Evolutionary conservation across 2,797 vertebrate genomes (phyloP).

Genomic region (Lepilemur ruficaudatus): DNA sequence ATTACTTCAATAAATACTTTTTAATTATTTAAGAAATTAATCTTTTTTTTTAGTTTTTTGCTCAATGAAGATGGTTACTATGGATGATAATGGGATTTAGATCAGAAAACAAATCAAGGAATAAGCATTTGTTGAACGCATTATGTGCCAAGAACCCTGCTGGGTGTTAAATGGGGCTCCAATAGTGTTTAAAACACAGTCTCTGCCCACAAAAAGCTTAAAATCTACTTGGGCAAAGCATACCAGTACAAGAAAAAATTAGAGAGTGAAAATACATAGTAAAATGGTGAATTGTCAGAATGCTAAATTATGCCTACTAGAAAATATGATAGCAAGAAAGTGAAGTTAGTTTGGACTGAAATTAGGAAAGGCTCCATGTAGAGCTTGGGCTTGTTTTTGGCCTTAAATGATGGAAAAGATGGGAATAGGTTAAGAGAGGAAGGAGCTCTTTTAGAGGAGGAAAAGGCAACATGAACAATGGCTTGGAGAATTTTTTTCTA

Average conservation of each 20-base stretch:
- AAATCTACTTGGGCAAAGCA: not conserved
- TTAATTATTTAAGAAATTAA: conserved; percentile 26
- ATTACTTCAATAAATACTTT: not conserved
- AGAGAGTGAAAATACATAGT: not conserved
- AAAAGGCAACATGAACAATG: not conserved
- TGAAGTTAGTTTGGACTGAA: not conserved
- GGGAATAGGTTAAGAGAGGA: not conserved
- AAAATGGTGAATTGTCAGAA: conserved; percentile 19
- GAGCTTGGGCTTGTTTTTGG: not conserved
- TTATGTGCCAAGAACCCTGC: not conserved
- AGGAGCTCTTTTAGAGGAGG: not conserved
- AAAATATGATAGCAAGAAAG: not conserved
- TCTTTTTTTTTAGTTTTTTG: not conserved
- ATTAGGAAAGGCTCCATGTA: not conserved
- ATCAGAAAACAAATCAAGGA: conserved; percentile 13
- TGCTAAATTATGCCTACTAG: not conserved
- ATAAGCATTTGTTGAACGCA: not conserved
- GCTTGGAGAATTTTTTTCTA: conserved; percentile 20
- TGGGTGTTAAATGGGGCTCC: not conserved
- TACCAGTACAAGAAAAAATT: not conserved
- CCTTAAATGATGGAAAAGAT: conserved; percentile 16
- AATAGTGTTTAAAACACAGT: not conserved
- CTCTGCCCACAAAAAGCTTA: not conserved
- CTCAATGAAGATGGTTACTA: not conserved
- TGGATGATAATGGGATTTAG: conserved; percentile 20